phyloP scores from a whole-genome alignment of 2,797 vertebrate genomes.

The Lacerta viridis region DNA sequence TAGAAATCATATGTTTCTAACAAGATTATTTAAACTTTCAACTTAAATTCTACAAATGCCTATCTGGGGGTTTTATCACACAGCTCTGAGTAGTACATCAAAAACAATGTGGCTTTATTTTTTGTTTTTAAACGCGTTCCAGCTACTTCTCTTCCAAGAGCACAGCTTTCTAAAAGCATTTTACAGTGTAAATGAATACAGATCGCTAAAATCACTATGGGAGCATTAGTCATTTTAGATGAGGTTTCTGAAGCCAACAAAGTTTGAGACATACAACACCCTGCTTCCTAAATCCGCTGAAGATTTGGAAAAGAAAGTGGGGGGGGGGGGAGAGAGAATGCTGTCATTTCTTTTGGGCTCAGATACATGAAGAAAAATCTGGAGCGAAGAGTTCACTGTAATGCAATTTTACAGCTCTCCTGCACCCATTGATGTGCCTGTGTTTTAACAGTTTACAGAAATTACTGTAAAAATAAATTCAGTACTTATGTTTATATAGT shows the following conservation, averaged over 20 bases:
- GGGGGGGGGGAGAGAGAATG: not conserved
- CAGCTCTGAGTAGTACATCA: conserved; percentile 25
- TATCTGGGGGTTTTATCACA: conserved; percentile 24
- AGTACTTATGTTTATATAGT: not conserved
- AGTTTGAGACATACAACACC: conserved; percentile 34
- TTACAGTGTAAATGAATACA: conserved; percentile 37
- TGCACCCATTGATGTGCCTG: conserved; percentile 4
- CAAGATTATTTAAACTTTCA: conserved; percentile 43
- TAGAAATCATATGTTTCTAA: conserved; percentile 29
- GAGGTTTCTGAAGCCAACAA: conserved; percentile 22
- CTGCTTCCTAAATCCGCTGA: conserved; percentile 32
- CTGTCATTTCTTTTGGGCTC: conserved; percentile 16
- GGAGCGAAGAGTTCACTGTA: conserved; percentile 9
- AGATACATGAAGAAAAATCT: not conserved
- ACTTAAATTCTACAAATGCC: conserved; percentile 39
- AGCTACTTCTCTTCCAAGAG: conserved; percentile 42
- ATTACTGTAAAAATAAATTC: conserved; percentile 15
- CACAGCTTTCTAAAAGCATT: conserved; percentile 35
- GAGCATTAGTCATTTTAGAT: conserved; percentile 27
- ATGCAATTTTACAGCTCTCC: conserved; percentile 14
- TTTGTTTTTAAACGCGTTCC: conserved; percentile 39
- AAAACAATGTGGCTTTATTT: conserved; percentile 43
- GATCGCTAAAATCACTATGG: conserved; percentile 23
- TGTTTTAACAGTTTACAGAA: conserved; percentile 21
- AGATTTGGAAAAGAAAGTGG: not conserved